Evolutionary conservation across 2,888 invertebrate species (phyloP).

Genomic region (Diplazon laetatorius): DNA sequence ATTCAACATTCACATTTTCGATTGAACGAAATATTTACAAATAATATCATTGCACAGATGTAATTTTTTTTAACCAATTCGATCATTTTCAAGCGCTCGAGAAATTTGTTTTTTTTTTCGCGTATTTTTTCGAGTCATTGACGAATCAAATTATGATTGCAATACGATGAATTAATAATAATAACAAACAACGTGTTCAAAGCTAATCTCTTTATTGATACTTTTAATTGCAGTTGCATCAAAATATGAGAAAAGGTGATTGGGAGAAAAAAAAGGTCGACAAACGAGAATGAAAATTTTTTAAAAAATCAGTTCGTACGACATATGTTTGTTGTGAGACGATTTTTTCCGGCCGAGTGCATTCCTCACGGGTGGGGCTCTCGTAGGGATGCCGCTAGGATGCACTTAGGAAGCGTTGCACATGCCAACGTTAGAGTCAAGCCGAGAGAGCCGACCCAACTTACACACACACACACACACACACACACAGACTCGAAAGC

Average conservation of each 20-base stretch:
- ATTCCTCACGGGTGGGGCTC: slow-evolving; percentile 1
- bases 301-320: slow-evolving; percentile 20
- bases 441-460: not conserved
- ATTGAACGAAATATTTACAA: no score
- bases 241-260: slow-evolving; percentile 23
- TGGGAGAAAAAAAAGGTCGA: slow-evolving; percentile 19
- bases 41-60: no score
- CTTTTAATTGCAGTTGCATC: slow-evolving; percentile 1
- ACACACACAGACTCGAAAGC: slow-evolving; percentile 32
- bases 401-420: slow-evolving; percentile 50
- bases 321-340: slow-evolving; percentile 6
- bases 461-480: slow-evolving; percentile 15
- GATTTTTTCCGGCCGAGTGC: not conserved
- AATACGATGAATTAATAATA: no score
- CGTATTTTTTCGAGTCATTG: no score
- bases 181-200: not conserved
- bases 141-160: no score
- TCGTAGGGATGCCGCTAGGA: slow-evolving; percentile 50
- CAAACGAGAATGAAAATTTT: slow-evolving; percentile 25
- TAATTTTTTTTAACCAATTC: no score
- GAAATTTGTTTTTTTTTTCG: no score
- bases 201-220: no score
- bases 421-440: slow-evolving; percentile 2
- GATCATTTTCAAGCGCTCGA: no score
- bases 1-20: no score